phyloP scores from a whole-genome alignment of 2,888 invertebrate genomes.

The Tetropium fuscum region DNA sequence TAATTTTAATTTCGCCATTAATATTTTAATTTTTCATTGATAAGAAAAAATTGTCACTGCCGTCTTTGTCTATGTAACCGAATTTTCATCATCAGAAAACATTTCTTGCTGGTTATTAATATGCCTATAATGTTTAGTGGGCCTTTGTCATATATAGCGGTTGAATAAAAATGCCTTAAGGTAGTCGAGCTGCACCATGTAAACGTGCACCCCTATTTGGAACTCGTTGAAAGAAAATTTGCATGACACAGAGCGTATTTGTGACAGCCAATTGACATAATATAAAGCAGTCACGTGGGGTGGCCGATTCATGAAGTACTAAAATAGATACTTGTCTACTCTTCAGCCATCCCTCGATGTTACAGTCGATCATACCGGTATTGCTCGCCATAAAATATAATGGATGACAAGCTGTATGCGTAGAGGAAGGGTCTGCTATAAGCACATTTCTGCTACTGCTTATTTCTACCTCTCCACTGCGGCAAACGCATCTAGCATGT shows the following conservation, averaged over 20 bases:
- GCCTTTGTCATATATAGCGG: no score
- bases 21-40: no score
- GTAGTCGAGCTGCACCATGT: slow-evolving; percentile 23
- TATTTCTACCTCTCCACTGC: slow-evolving; percentile 13
- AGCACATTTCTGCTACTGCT: slow-evolving; percentile 36
- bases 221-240: slow-evolving; percentile 61
- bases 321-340: slow-evolving; percentile 65
- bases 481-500: slow-evolving; percentile 17
- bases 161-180: no score
- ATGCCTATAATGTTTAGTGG: no score
- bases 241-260: slow-evolving; percentile 65
- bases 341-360: slow-evolving; percentile 56
- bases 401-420: slow-evolving; percentile 18
- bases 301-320: slow-evolving; percentile 64
- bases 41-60: no score
- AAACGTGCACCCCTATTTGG: slow-evolving; percentile 47
- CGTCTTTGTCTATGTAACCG: no score
- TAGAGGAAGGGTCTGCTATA: slow-evolving; percentile 36
- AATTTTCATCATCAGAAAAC: no score
- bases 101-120: no score
- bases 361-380: slow-evolving; percentile 36
- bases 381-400: slow-evolving; percentile 33
- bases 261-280: slow-evolving; percentile 67
- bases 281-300: slow-evolving; percentile 66
- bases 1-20: no score